Conservation (phyloP, 1,140 invertebrate species). For the Chrysoperla carnea region DNA sequence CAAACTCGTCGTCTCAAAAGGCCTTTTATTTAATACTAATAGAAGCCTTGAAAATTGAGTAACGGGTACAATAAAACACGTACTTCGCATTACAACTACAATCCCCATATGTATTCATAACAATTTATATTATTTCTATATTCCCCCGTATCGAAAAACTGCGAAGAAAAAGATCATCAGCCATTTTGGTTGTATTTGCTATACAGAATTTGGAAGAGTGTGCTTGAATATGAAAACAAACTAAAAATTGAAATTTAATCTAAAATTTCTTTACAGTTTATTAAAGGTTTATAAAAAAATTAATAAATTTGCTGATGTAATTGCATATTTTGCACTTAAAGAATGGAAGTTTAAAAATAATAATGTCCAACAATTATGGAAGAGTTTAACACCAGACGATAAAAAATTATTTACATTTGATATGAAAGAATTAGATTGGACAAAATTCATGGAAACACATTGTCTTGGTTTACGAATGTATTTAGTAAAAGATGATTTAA, state of each 20-base stretch:
- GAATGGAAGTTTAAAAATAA: slow-evolving; percentile 46
- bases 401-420: slow-evolving; percentile 35
- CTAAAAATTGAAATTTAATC: slow-evolving; percentile 22
- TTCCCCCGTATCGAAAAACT: too few species aligned
- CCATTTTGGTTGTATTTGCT: too few species aligned
- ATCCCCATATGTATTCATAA: too few species aligned
- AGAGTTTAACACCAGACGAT: slow-evolving; percentile 32
- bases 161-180: too few species aligned
- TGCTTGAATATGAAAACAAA: slow-evolving; percentile 27
- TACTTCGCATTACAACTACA: too few species aligned
- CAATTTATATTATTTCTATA: too few species aligned
- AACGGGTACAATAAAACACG: too few species aligned
- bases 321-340: slow-evolving; percentile 46
- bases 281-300: slow-evolving; percentile 47
- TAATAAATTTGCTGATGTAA: slow-evolving; percentile 39
- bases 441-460: slow-evolving; percentile 33
- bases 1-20: too few species aligned
- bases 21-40: too few species aligned
- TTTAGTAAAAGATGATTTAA: slow-evolving; percentile 50
- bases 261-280: slow-evolving; percentile 26
- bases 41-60: too few species aligned
- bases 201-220: too few species aligned
- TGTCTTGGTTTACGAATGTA: slow-evolving; percentile 47
- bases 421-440: slow-evolving; percentile 36
- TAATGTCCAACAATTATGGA: slow-evolving; percentile 30